These are phyloP conservation scores for Merluccius polli DNA, from an alignment of 2,797 vertebrate species.

Conservation along the genomic window DNA sequence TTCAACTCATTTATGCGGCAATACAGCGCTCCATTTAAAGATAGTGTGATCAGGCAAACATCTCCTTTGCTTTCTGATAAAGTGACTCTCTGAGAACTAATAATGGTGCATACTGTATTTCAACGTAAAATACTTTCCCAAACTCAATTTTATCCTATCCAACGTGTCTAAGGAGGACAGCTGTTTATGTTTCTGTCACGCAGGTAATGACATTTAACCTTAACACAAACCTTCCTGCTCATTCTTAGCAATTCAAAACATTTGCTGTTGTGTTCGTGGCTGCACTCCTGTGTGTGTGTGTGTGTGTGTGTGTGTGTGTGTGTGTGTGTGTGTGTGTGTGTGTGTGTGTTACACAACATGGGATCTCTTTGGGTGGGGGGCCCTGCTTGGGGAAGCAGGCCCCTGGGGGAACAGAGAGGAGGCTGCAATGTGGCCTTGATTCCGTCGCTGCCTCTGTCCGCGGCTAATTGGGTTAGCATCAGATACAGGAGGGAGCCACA, in stretches of 20 bases:
- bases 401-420: background rate
- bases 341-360: background rate
- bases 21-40: background rate
- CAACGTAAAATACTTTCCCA: background rate
- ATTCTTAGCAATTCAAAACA: no score
- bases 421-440: background rate
- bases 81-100: background rate
- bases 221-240: background rate
- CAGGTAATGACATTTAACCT: background rate
- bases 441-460: background rate
- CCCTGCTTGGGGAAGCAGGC: background rate
- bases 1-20: background rate
- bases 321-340: background rate
- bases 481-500: conserved; percentile 1
- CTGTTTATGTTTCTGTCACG: background rate
- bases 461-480: background rate
- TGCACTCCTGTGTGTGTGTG: background rate
- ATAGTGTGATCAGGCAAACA: background rate
- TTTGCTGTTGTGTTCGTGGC: no score
- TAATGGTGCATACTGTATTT: background rate
- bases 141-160: background rate
- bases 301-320: background rate
- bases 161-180: background rate
- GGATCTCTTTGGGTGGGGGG: background rate
- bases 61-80: background rate